Percentiles rank a stretch among this genome's conserved stretches.
Evolutionary conservation across 2,888 invertebrate genomes (phyloP).

Genomic region (Parnassius smintheus): DNA sequence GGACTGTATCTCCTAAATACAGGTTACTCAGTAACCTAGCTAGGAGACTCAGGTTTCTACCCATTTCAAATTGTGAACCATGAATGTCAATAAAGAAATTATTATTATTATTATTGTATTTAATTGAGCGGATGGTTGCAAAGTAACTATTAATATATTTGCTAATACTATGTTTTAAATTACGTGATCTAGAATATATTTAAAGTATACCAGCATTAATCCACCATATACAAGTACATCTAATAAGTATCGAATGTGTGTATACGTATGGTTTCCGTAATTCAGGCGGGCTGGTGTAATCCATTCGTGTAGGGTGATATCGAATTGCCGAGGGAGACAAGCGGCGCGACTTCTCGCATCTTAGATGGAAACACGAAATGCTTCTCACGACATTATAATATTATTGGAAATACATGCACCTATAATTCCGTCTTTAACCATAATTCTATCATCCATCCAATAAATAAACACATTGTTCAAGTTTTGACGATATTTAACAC

Average conservation of each 20-base stretch:
- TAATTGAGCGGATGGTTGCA: too few relatives aligned
- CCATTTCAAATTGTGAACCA: too few relatives aligned
- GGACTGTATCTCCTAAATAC: too few relatives aligned
- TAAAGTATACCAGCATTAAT: slow-evolving; percentile 67
- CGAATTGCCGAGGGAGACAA: slow-evolving; percentile 63
- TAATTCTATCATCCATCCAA: slow-evolving; percentile 13
- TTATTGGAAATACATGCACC: not conserved
- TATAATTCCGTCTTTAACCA: not conserved
- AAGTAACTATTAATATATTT: too few relatives aligned
- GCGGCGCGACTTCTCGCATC: slow-evolving; percentile 53
- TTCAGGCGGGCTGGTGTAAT: slow-evolving; percentile 72
- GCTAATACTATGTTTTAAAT: slow-evolving; percentile 5
- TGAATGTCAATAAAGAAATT: too few relatives aligned
- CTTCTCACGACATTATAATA: slow-evolving; percentile 27
- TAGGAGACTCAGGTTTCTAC: too few relatives aligned
- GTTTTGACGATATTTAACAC: slow-evolving; percentile 58
- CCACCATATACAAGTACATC: slow-evolving; percentile 65
- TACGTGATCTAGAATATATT: slow-evolving; percentile 57
- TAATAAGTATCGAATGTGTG: slow-evolving; percentile 66
- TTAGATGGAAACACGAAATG: slow-evolving; percentile 38
- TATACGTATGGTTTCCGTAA: slow-evolving; percentile 77
- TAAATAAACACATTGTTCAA: slow-evolving; percentile 51
- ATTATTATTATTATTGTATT: too few relatives aligned
- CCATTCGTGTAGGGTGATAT: slow-evolving; percentile 67
- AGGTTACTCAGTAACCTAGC: too few relatives aligned